Conservation (phyloP, 2,888 invertebrate genomes). For the Athalia rosae region DNA sequence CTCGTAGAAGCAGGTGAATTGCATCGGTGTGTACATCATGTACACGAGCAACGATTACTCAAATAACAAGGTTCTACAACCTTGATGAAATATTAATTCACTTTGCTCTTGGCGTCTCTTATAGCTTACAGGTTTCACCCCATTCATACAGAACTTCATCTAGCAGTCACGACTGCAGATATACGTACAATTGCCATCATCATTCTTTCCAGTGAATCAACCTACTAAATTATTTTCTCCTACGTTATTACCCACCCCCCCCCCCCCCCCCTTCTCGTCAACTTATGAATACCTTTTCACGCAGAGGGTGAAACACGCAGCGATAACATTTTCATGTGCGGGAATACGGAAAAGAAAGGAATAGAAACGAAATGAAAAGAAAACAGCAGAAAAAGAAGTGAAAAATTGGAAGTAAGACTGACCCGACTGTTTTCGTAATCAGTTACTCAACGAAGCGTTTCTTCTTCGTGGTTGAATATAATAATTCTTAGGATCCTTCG, state of each 20-base stretch:
- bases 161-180: too few relatives aligned
- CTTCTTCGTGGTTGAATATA: too few relatives aligned
- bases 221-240: conserved; percentile 27
- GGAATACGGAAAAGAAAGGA: too few relatives aligned
- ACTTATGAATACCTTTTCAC: background rate
- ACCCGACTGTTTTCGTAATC: background rate
- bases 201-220: background rate
- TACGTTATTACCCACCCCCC: conserved; percentile 20
- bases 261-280: too few relatives aligned
- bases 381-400: too few relatives aligned
- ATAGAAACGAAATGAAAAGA: too few relatives aligned
- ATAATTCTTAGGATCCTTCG: too few relatives aligned
- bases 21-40: background rate
- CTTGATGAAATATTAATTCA: conserved; percentile 41
- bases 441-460: background rate
- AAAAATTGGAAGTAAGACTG: too few relatives aligned
- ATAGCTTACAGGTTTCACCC: background rate
- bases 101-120: conserved; percentile 15
- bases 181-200: too few relatives aligned
- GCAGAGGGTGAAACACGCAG: background rate
- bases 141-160: background rate
- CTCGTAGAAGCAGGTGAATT: background rate
- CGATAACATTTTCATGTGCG: background rate
- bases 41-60: conserved; percentile 31
- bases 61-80: conserved; percentile 34